Conservation (phyloP, 2,888 invertebrate species). For the Drosophila paramelanica region DNA sequence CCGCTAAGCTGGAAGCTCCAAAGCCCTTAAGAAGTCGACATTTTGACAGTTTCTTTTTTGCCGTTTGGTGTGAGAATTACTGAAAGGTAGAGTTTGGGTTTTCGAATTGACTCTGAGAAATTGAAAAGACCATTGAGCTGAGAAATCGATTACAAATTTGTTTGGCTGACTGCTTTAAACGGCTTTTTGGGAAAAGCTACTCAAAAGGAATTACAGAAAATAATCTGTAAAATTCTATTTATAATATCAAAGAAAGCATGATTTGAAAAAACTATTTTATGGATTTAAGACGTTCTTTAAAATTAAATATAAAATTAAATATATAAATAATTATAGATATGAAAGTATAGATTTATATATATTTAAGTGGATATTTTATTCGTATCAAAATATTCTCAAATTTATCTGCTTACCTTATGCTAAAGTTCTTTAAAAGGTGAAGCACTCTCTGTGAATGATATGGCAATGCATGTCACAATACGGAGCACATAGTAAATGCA, state of each 20-base stretch:
- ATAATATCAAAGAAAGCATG: conserved; percentile 10
- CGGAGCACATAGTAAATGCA: conserved; percentile 24
- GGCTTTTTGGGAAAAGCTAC: conserved; percentile 14
- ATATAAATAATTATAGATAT: too few relatives aligned
- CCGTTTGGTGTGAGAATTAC: neutral
- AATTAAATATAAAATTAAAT: neutral
- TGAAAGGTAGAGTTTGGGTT: neutral
- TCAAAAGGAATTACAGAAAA: conserved; percentile 11
- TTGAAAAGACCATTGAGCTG: conserved; percentile 28
- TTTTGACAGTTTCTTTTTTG: conserved; percentile 52
- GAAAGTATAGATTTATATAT: too few relatives aligned
- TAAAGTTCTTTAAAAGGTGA: neutral
- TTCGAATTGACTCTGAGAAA: conserved; percentile 32
- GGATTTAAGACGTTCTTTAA: too few relatives aligned
- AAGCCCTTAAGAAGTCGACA: conserved; percentile 35
- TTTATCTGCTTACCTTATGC: too few relatives aligned
- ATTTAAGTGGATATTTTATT: too few relatives aligned
- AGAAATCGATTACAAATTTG: conserved; percentile 50
- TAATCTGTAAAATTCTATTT: conserved; percentile 13
- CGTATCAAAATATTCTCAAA: too few relatives aligned
- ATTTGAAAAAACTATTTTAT: neutral
- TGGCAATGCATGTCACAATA: neutral
- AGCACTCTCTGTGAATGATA: conserved; percentile 28
- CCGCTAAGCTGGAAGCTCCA: conserved; percentile 19
- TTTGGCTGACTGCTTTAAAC: conserved; percentile 15